These are phyloP conservation scores for Lithophane leautieri DNA, from an alignment of 2,888 invertebrate species.

Conservation along the genomic window DNA sequence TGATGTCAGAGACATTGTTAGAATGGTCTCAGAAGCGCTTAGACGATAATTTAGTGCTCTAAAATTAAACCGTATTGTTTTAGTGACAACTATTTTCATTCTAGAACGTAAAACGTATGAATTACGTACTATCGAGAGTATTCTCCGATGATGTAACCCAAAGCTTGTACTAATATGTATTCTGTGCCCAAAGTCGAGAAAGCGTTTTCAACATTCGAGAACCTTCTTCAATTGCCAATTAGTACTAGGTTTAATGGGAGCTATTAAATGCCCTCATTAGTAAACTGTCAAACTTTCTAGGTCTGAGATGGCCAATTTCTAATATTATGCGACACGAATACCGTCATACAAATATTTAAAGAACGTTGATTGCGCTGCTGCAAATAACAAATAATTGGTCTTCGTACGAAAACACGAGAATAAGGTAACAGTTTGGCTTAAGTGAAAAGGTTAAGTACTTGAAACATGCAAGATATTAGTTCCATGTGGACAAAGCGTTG, in stretches of 20 bases:
- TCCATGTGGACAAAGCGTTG: not conserved
- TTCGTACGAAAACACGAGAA: not conserved
- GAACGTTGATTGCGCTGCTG: not conserved
- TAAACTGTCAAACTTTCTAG: conserved; percentile 27
- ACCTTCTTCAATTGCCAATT: conserved; percentile 47
- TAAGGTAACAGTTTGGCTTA: not conserved
- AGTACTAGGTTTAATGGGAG: conserved; percentile 43
- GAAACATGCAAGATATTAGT: not conserved
- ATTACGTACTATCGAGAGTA: conserved; percentile 27
- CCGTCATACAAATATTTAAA: conserved; percentile 14
- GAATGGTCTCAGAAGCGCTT: conserved; percentile 31
- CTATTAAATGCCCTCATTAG: conserved; percentile 51
- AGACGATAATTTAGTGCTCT: conserved; percentile 42
- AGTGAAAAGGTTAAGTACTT: not conserved
- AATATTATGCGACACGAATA: conserved; percentile 27
- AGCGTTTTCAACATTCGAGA: conserved; percentile 33
- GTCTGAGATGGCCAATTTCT: conserved; percentile 9
- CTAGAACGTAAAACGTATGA: conserved; percentile 17
- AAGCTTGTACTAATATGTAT: no score
- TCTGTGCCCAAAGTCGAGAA: conserved; percentile 8
- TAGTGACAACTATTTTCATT: conserved; percentile 34
- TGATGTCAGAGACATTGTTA: conserved; percentile 49
- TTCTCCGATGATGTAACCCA: conserved; percentile 40
- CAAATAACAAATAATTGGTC: not conserved
- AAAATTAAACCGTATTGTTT: conserved; percentile 50